phyloP scores from a whole-genome alignment of 2,888 invertebrate genomes.

The Rhopalosiphum nymphaeae region DNA sequence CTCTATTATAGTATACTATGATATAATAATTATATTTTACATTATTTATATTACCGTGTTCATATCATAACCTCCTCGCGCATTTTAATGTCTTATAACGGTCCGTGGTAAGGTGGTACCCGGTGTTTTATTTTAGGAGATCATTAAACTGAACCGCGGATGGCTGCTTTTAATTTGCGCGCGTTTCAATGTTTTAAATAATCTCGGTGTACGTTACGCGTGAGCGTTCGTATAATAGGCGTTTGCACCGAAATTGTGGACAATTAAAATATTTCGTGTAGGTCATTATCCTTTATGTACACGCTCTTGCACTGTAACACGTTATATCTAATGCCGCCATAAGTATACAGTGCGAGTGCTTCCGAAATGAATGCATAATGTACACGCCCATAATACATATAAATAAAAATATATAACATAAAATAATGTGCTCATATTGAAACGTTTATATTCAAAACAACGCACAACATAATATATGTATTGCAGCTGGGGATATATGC shows the following conservation, averaged over 20 bases:
- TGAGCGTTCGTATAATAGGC: neutral
- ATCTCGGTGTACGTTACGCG: constrained; percentile 4
- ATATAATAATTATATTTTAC: neutral
- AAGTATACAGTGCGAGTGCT: neutral
- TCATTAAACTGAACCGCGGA: neutral
- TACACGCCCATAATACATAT: neutral
- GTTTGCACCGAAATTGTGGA: neutral
- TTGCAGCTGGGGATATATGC: neutral
- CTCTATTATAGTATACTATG: too few species aligned
- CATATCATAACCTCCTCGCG: neutral
- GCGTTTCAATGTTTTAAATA: constrained; percentile 29
- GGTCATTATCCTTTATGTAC: constrained; percentile 29
- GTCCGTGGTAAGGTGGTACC: neutral
- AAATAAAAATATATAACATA: neutral
- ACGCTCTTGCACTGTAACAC: neutral
- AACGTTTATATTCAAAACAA: neutral
- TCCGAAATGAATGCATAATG: neutral
- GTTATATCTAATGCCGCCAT: neutral
- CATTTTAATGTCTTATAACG: neutral
- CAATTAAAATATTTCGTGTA: constrained; percentile 34
- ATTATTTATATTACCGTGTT: neutral
- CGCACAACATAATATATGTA: neutral
- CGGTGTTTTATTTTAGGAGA: constrained; percentile 24
- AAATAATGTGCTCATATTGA: neutral
- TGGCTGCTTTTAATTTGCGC: neutral